Conservation (phyloP, 2,797 vertebrate species). For the Melanotaenia maccullochi region DNA sequence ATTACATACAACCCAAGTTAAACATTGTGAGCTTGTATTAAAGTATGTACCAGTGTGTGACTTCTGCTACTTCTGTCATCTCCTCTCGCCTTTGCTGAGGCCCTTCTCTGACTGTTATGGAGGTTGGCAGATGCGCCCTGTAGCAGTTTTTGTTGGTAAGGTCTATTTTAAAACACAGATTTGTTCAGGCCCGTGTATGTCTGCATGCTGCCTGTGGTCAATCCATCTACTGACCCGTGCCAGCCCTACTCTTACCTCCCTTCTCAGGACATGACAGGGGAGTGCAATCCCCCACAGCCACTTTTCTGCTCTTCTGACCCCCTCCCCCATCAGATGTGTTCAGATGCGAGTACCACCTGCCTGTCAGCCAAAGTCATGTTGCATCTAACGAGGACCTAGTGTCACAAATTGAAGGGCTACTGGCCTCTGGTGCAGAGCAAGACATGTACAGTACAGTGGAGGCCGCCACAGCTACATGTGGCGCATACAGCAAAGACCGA, state of each 20-base stretch:
- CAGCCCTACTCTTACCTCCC: slow-evolving; percentile 69
- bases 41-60: slow-evolving; percentile 45
- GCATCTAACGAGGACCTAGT: slow-evolving; percentile 56
- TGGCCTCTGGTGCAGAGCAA: slow-evolving; percentile 43
- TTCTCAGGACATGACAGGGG: slow-evolving; percentile 64
- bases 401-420: slow-evolving; percentile 62
- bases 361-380: slow-evolving; percentile 66
- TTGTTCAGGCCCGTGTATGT: slow-evolving; percentile 58
- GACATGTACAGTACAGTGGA: slow-evolving; percentile 59
- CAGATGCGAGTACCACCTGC: slow-evolving; percentile 53
- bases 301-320: slow-evolving; percentile 48
- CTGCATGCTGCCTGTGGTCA: slow-evolving; percentile 68
- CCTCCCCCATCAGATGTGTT: slow-evolving; percentile 37
- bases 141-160: slow-evolving; percentile 49
- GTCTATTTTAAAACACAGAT: slow-evolving; percentile 76
- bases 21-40: slow-evolving; percentile 5
- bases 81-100: slow-evolving; percentile 43
- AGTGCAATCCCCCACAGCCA: slow-evolving; percentile 56
- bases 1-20: slow-evolving; percentile 13
- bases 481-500: slow-evolving; percentile 72
- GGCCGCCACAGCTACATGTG: slow-evolving; percentile 63
- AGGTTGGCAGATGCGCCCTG: slow-evolving; percentile 63
- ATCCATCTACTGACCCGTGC: slow-evolving; percentile 59
- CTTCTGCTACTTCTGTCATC: slow-evolving; percentile 40
- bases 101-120: slow-evolving; percentile 64